phyloP scores from a whole-genome alignment of 2,797 vertebrate genomes.

The Bucorvus abyssinicus region DNA sequence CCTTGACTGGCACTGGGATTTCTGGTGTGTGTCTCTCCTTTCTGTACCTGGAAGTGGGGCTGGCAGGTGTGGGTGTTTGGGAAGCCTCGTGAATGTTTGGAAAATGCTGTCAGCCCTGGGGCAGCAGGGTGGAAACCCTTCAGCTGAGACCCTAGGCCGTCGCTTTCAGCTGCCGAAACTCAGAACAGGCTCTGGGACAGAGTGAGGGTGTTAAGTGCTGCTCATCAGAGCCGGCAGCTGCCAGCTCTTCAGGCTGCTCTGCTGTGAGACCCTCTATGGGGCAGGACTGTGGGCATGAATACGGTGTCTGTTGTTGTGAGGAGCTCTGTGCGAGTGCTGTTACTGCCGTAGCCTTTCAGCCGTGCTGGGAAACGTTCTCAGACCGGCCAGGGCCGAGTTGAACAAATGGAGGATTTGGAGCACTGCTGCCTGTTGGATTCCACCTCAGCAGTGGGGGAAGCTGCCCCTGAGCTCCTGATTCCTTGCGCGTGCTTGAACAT shows the following conservation, averaged over 20 bases:
- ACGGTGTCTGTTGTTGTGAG: rapidly evolving
- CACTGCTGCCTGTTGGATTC: neutral
- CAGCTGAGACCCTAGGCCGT: neutral
- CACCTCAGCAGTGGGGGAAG: neutral
- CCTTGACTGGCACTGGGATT: neutral
- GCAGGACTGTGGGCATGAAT: neutral
- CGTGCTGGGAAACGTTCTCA: neutral
- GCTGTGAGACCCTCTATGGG: neutral
- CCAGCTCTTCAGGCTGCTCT: neutral
- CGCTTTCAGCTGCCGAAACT: neutral
- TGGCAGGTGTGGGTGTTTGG: neutral
- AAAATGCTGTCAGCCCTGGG: neutral
- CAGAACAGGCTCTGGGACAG: neutral
- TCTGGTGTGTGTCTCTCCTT: neutral
- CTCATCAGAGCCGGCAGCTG: rapidly evolving
- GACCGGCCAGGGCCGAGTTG: neutral
- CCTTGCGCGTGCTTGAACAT: neutral
- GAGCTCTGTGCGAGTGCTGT: neutral
- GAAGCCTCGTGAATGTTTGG: neutral
- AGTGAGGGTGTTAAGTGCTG: neutral
- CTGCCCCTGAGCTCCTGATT: neutral
- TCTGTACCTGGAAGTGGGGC: neutral
- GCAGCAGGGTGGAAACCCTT: neutral
- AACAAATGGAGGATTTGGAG: neutral
- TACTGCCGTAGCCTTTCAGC: neutral